Evolutionary conservation across 2,113 vertebrate genomes (phyloP), one percentile per base, ranked within the genome.

Genomic region (Alaudala cheleensis): DNA sequence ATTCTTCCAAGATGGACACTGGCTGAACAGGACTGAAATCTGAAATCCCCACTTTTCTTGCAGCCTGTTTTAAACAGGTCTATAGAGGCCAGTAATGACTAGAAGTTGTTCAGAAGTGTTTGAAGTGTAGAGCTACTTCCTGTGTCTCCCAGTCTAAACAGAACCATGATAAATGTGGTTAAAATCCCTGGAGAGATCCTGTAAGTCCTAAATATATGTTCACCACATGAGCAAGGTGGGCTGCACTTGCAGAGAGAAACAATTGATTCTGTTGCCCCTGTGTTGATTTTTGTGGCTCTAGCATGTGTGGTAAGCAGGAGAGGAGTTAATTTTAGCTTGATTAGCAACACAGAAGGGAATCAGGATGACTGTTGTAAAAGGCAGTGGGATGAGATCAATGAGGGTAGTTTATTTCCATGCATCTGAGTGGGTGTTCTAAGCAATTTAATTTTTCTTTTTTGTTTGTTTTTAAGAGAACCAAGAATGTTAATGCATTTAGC

Each of bases 261-360:
- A 26, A 26, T 42, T 20, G 34, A 45, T 81, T 34, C 39, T 69
- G 71, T 42, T 80, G 71, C 34, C 67, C 56, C 14, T 9, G 7
- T 37, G 60, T 31, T 81, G 85, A 53, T 86, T 70, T 94, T 69
- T 11, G 14, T 86, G 67, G 18, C 3, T 21, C 40, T 58, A 31
- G 29, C 37, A 29, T 16, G 34, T 89, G 82, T 0, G 7, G 28
- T 64, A 66, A 92, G 90, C 92, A 81, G 82, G 44, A 94, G 91
- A 88, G 58, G 57, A 96, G 92, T 86, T 96, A 94, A 96, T 92
- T 95, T 93, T 95, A 92, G 72, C 88, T 91, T 84, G 86, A 96
- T 97, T 96, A 94, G 90, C 82, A 92, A 56, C 82, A 64, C 90
- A 93, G 93, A 92, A 94, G 86, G 93, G 90, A 96, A 94, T 90